Evolutionary conservation across 2,888 invertebrate genomes (phyloP).

Genomic region (Callyntrura sp.): DNA sequence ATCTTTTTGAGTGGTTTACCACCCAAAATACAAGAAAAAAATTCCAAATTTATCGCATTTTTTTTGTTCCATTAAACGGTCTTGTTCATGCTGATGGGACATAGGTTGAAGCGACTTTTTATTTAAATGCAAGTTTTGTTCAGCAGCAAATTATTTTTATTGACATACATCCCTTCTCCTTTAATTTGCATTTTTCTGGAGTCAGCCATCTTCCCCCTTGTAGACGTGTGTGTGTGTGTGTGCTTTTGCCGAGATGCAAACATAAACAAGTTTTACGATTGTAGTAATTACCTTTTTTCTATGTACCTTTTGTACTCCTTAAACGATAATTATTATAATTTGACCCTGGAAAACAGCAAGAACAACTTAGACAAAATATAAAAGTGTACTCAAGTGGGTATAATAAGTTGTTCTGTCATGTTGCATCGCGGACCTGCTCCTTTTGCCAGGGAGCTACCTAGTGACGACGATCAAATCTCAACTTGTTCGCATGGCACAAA

Average conservation of each 20-base stretch:
- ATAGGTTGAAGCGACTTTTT: background rate
- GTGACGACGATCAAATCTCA: conserved; percentile 9
- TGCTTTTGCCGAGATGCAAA: background rate
- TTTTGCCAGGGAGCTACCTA: background rate
- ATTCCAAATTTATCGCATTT: conserved; percentile 2
- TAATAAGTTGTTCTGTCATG: conserved; percentile 1
- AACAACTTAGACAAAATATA: conserved; percentile 5
- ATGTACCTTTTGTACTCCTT: conserved; percentile 24
- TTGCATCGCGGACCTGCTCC: background rate
- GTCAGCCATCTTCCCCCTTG: background rate
- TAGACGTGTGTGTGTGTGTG: too few species aligned
- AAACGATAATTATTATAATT: conserved; percentile 76
- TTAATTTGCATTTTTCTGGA: conserved; percentile 32
- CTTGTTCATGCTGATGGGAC: background rate
- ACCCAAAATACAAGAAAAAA: conserved; percentile 2
- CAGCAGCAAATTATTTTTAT: background rate
- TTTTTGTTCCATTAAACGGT: conserved; percentile 1
- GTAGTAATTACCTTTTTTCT: conserved; percentile 71
- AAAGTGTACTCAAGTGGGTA: conserved; percentile 5
- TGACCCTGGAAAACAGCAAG: conserved; percentile 72
- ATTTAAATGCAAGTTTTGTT: conserved; percentile 13
- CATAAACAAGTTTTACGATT: conserved; percentile 45
- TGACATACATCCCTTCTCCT: background rate
- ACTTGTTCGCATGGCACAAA: conserved; percentile 31
- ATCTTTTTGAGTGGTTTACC: background rate